These are phyloP conservation scores for Copidosoma floridanum DNA, from an alignment of 1,140 invertebrate species.

Conservation along the genomic window DNA sequence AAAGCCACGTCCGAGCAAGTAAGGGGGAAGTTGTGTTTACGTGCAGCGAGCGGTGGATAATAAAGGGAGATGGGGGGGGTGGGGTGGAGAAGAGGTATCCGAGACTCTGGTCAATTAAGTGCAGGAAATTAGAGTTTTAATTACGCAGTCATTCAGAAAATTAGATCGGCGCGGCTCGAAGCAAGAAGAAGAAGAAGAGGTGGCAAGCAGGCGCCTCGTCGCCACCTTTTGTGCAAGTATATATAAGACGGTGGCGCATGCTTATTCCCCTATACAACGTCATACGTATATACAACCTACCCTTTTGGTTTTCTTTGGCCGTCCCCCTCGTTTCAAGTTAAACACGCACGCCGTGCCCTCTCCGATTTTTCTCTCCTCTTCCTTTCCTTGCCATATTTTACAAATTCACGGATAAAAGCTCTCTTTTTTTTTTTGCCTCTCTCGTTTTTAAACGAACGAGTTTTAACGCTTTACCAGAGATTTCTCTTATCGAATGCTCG, in stretches of 20 bases:
- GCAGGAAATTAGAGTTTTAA: conserved; percentile 61
- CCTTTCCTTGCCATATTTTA: too few relatives aligned
- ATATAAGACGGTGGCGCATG: too few relatives aligned
- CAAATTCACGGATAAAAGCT: too few relatives aligned
- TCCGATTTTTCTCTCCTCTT: neutral
- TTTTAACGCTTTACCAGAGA: too few relatives aligned
- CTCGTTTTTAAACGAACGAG: too few relatives aligned
- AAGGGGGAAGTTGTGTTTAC: too few relatives aligned
- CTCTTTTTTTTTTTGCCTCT: neutral
- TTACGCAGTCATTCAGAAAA: conserved; percentile 61
- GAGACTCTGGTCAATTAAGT: conserved; percentile 59
- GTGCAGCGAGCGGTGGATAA: conserved; percentile 15
- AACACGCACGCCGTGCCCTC: neutral
- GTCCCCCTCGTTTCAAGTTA: too few relatives aligned
- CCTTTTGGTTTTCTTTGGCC: too few relatives aligned
- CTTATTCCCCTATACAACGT: too few relatives aligned
- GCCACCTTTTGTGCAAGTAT: conserved; percentile 2
- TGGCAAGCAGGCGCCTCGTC: conserved; percentile 16
- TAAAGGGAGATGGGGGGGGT: conserved; percentile 6
- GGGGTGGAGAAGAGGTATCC: conserved; percentile 13
- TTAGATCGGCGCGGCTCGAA: conserved; percentile 51
- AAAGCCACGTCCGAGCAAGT: too few relatives aligned
- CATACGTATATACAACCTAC: neutral
- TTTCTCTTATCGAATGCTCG: too few relatives aligned
- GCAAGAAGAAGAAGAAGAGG: conserved; percentile 20